Base-by-base conservation (phyloP, 2,797 vertebrate species). In the Synanceia verrucosa region DNA sequence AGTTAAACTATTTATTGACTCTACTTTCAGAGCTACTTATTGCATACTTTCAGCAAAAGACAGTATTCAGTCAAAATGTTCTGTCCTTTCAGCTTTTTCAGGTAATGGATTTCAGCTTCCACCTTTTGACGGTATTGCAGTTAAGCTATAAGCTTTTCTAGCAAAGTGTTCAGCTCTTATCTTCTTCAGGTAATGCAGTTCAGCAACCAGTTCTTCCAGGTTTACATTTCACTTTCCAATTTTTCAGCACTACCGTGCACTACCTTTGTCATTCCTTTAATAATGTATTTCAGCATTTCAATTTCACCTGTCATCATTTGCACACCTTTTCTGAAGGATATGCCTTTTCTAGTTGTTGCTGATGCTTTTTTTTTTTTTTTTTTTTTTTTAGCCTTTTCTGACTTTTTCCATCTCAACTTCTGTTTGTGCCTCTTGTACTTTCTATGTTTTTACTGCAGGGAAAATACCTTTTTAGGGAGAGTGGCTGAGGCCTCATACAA, bases 391-490 rank as follows among this genome's bases (percentile, higher is more conserved):
- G n/a, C 2, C 18, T 59, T 23, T 13, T 3, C n/a, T n/a, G n/a
- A n/a, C n/a, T 2, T 48, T 58, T 28, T 28, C 31, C 24, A 24
- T 46, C 55, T 41, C 1, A 36, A 18, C 16, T 2, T 73, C 19
- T 34, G 14, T 66, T 57, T 62, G 34, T 69, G 13, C 51, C 34
- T 62, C 67, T 73, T 64, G 9, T 36, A 46, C 58, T 68, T 57
- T 19, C 3, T 67, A 29, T 50, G 47, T 59, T 67, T 74, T 68
- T 37, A 73, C 57, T 33, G 74, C 46, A n/a, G 53, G 65, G 9
- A 52, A 60, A 62, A 60, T 0, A 36, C 28, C 23, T 63, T 79
- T 64, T 41, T 52, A 69, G 36, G 48, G n/a, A 74, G 48, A 75
- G 69, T 44, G 67, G 64, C 31, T 65, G 33, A 67, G 34, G 57